Evolutionary conservation across 2,113 vertebrate genomes (phyloP).

Genomic region (Nannobrachium achirus): DNA sequence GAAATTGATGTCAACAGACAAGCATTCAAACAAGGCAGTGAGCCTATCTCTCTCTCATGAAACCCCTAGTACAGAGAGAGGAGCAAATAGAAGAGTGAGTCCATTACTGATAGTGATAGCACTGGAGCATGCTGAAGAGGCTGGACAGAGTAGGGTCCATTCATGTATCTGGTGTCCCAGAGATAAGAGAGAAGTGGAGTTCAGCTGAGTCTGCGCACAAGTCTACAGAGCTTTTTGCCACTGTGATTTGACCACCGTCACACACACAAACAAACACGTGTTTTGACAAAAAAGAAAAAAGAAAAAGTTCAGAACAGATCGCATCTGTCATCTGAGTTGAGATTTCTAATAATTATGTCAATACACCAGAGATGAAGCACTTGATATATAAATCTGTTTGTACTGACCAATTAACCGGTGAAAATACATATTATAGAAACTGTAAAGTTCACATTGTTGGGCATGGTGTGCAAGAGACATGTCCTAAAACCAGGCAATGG

Average conservation of each 20-base stretch:
- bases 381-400: too few relatives aligned
- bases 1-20: slow-evolving; percentile 71
- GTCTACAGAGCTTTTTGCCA: slow-evolving; percentile 11
- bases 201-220: slow-evolving; percentile 58
- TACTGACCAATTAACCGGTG: too few relatives aligned
- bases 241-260: background rate
- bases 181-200: slow-evolving; percentile 63
- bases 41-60: slow-evolving; percentile 49
- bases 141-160: slow-evolving; percentile 61
- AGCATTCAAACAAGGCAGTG: slow-evolving; percentile 63
- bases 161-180: slow-evolving; percentile 66
- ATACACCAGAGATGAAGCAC: too few relatives aligned
- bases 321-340: slow-evolving; percentile 46
- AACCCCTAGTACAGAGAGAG: background rate
- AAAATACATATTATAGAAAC: too few relatives aligned
- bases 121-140: slow-evolving; percentile 51
- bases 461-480: too few relatives aligned
- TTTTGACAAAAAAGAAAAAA: too few relatives aligned
- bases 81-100: slow-evolving; percentile 35
- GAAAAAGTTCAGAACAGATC: too few relatives aligned
- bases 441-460: too few relatives aligned
- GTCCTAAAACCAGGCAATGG: too few relatives aligned
- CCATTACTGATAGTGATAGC: slow-evolving; percentile 60
- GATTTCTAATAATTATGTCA: too few relatives aligned
- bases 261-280: slow-evolving; percentile 2